Evolutionary conservation across 2,888 invertebrate genomes (phyloP).

Genomic region (Schrankia costaestrigalis): DNA sequence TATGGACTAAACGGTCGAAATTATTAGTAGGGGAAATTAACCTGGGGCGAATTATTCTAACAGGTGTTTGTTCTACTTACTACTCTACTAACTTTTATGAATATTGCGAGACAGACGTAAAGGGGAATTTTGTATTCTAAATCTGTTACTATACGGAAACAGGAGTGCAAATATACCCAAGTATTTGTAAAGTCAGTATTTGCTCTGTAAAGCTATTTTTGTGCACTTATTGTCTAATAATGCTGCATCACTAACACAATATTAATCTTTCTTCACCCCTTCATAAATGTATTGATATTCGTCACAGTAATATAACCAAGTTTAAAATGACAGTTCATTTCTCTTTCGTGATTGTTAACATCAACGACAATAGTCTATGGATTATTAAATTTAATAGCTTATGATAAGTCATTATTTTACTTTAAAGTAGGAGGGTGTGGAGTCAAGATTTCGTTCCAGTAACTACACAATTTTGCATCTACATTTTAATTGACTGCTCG

Average conservation of each 20-base stretch:
- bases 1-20: too few relatives aligned
- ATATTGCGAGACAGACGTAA: too few relatives aligned
- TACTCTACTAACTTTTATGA: too few relatives aligned
- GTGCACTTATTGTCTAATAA: conserved; percentile 47
- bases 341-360: conserved; percentile 38
- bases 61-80: too few relatives aligned
- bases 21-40: too few relatives aligned
- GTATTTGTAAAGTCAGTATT: too few relatives aligned
- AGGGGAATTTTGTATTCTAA: too few relatives aligned
- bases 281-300: conserved; percentile 53
- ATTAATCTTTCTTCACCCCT: conserved; percentile 58
- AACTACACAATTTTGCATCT: conserved; percentile 44
- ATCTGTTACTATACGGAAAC: too few relatives aligned
- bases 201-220: too few relatives aligned
- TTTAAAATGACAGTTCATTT: conserved; percentile 43
- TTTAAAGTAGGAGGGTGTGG: conserved; percentile 29
- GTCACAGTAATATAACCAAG: conserved; percentile 54
- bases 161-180: too few relatives aligned
- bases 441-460: conserved; percentile 31
- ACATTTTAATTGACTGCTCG: conserved; percentile 37
- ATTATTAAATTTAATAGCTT: conserved; percentile 46
- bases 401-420: conserved; percentile 44
- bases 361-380: conserved; percentile 43
- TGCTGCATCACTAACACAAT: conserved; percentile 52
- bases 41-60: too few relatives aligned